Conservation (phyloP, 2,888 invertebrate genomes). For the Sussaba pulchella region DNA sequence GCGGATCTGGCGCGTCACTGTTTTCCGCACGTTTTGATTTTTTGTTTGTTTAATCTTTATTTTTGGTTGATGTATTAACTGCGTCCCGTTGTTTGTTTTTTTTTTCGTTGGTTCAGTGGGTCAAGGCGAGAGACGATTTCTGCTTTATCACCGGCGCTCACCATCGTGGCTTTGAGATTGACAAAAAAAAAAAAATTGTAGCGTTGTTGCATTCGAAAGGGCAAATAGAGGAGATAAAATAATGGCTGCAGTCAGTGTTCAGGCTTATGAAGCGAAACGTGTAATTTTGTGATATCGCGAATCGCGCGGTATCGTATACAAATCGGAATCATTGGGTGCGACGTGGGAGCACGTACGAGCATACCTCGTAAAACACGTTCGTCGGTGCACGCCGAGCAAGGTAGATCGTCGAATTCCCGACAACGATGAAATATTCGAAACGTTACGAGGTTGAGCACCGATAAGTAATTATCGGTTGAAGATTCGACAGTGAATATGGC, state of each 20-base stretch:
- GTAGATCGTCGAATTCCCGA: not conserved
- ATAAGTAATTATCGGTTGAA: not conserved
- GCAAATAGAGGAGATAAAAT: too few species aligned
- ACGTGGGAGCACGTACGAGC: slow-evolving; percentile 59
- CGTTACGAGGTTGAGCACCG: not conserved
- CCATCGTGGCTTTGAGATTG: too few species aligned
- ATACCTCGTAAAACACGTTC: slow-evolving; percentile 38
- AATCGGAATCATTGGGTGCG: slow-evolving; percentile 26
- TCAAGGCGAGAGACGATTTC: too few species aligned
- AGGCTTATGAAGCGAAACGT: too few species aligned
- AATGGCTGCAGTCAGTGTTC: too few species aligned
- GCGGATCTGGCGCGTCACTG: not conserved
- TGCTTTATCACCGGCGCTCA: too few species aligned
- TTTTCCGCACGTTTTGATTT: not conserved
- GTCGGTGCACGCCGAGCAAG: too few species aligned
- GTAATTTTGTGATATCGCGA: slow-evolving; percentile 18
- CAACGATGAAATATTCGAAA: not conserved
- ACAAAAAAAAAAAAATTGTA: too few species aligned
- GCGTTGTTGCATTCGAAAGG: too few species aligned
- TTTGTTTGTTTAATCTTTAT: not conserved
- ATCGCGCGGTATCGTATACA: not conserved
- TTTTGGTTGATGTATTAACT: too few species aligned
- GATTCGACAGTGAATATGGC: not conserved
- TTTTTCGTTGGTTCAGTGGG: too few species aligned
- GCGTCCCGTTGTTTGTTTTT: too few species aligned